phyloP scores from a whole-genome alignment of 2,113 vertebrate species.

The Enhydra lutris region DNA sequence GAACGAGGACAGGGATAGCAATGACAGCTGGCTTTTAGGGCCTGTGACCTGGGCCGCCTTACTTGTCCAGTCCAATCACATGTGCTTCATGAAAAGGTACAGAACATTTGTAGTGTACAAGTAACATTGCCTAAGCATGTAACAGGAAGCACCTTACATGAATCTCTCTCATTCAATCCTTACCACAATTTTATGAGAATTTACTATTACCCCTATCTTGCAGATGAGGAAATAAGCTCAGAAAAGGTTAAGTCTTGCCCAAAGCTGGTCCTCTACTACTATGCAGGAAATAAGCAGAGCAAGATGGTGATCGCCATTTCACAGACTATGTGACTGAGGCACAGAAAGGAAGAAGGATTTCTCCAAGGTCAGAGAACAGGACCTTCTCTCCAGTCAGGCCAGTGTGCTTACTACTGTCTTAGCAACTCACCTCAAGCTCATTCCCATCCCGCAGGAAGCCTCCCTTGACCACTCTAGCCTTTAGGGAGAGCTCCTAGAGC shows the following conservation, averaged over 20 bases:
- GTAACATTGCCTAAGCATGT: background rate
- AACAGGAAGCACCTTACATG: background rate
- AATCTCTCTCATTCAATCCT: background rate
- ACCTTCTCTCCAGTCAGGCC: background rate
- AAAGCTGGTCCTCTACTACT: background rate
- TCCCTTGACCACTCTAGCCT: background rate
- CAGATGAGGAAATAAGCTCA: background rate
- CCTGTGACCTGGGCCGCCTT: background rate
- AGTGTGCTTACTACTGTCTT: background rate
- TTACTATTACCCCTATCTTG: background rate
- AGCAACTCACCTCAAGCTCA: background rate
- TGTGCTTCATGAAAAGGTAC: background rate
- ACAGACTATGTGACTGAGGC: background rate
- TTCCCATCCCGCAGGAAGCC: background rate
- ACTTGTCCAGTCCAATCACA: background rate
- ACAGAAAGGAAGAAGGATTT: background rate
- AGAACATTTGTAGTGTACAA: background rate
- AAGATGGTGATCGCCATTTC: background rate
- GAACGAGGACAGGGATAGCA: background rate
- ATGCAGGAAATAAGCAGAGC: background rate
- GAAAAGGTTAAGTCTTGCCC: background rate
- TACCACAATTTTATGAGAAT: background rate
- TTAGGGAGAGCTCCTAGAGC: background rate
- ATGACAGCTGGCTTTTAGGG: background rate
- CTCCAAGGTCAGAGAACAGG: slow-evolving; percentile 43